Evolutionary conservation across 2,797 vertebrate genomes (phyloP).

Genomic region (Diceros bicornis): DNA sequence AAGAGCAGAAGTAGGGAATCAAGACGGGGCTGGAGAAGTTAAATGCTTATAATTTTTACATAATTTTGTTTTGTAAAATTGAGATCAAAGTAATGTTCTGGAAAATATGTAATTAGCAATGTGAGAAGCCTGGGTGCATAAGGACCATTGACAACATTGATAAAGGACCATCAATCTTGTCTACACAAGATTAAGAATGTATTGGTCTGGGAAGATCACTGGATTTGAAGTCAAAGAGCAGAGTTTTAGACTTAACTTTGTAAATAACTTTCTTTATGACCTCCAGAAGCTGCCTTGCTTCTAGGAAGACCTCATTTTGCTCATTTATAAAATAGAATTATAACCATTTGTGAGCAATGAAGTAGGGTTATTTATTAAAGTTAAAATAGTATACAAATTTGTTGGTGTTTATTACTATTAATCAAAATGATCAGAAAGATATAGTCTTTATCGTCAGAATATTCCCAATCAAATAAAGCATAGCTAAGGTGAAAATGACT

Average conservation of each 20-base stretch:
- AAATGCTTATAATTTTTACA: neutral
- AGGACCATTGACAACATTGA: neutral
- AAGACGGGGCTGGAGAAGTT: neutral
- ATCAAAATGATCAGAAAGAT: neutral
- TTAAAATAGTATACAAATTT: neutral
- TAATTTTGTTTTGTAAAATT: neutral
- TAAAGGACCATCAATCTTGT: too few relatives aligned
- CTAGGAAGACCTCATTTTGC: neutral
- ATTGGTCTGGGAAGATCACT: neutral
- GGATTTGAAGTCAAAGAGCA: neutral
- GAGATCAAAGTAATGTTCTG: neutral
- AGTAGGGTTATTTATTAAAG: neutral
- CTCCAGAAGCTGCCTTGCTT: neutral
- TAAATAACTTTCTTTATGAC: neutral
- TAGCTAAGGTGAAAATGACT: neutral
- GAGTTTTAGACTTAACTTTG: neutral
- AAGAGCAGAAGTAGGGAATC: too few relatives aligned
- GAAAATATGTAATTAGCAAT: neutral
- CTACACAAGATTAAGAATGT: neutral
- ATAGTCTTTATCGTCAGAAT: neutral
- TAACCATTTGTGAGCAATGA: neutral
- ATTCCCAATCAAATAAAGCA: neutral
- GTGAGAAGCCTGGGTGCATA: neutral
- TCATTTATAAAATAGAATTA: neutral
- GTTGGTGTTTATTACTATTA: neutral